Conservation (phyloP, 1,140 invertebrate species). For the Ostrea denselamellosa region DNA sequence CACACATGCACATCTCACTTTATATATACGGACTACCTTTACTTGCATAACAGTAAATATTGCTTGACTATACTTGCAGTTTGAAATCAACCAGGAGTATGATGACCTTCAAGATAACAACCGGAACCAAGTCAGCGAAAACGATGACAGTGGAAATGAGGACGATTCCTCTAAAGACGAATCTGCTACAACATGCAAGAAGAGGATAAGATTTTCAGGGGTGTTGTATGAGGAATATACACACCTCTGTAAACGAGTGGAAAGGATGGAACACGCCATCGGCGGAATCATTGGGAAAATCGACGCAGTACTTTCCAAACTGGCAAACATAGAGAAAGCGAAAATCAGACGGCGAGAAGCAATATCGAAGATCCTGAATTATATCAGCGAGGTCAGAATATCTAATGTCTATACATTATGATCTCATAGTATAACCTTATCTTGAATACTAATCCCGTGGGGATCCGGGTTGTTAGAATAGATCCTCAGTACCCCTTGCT, state of each 20-base stretch:
- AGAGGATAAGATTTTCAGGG: slow-evolving; percentile 67
- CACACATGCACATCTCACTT: too few relatives aligned
- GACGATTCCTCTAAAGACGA: slow-evolving; percentile 74
- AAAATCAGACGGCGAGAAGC: slow-evolving; percentile 80
- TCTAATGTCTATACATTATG: too few relatives aligned
- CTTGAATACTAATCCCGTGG: too few relatives aligned
- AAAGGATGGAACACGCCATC: slow-evolving; percentile 77
- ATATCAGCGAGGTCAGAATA: slow-evolving; percentile 80
- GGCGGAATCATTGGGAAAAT: slow-evolving; percentile 80
- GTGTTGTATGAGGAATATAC: slow-evolving; percentile 77
- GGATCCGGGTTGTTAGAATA: too few relatives aligned
- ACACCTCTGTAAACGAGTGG: slow-evolving; percentile 74
- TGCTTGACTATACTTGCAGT: slow-evolving; percentile 52
- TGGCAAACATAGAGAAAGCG: slow-evolving; percentile 81
- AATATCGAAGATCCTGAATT: slow-evolving; percentile 81
- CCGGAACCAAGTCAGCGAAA: slow-evolving; percentile 67
- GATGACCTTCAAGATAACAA: slow-evolving; percentile 66
- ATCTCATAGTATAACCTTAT: too few relatives aligned
- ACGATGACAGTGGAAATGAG: slow-evolving; percentile 74
- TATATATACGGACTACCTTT: too few relatives aligned
- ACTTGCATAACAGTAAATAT: background rate
- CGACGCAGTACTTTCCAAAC: slow-evolving; percentile 81
- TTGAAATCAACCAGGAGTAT: slow-evolving; percentile 71
- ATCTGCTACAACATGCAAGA: slow-evolving; percentile 66
- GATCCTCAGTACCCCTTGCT: too few relatives aligned